Conservation (phyloP, 2,888 invertebrate species). For the Chalcosyrphus nemorum region DNA sequence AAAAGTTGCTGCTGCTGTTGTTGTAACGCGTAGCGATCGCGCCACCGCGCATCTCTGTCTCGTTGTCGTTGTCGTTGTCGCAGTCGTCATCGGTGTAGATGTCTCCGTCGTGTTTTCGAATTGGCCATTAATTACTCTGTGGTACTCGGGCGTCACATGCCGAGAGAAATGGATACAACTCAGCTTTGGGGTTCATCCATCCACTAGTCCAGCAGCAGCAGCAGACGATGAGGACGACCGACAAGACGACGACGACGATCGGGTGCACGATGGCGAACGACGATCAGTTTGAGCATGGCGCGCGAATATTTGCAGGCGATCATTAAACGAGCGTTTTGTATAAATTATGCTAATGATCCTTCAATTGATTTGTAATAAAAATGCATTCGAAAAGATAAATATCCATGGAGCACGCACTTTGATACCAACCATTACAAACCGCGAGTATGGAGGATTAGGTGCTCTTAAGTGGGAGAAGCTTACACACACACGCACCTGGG, state of each 20-base stretch:
- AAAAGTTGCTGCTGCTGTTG: constrained; percentile 23
- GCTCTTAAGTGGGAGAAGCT: constrained; percentile 41
- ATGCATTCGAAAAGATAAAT: constrained; percentile 82
- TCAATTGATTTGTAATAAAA: constrained; percentile 83
- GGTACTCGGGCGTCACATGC: constrained; percentile 64
- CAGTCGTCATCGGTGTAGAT: constrained; percentile 68
- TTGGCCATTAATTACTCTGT: constrained; percentile 72
- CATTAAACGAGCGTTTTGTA: constrained; percentile 82
- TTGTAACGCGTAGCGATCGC: constrained; percentile 25
- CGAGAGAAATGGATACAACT: constrained; percentile 21
- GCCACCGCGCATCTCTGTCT: constrained; percentile 5
- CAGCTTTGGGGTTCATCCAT: constrained; percentile 32
- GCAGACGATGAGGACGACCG: too few relatives aligned
- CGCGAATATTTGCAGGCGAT: constrained; percentile 76
- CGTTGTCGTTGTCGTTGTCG: constrained; percentile 49
- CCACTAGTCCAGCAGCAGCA: constrained; percentile 22
- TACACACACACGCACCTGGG: not conserved
- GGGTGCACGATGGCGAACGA: constrained; percentile 1
- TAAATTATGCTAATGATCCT: constrained; percentile 83
- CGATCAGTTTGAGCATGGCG: constrained; percentile 45
- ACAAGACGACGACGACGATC: too few relatives aligned
- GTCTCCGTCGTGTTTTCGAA: constrained; percentile 73
- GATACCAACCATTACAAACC: constrained; percentile 48
- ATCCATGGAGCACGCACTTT: constrained; percentile 81
- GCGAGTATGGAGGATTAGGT: constrained; percentile 25